Evolutionary conservation across 2,888 invertebrate species (phyloP), one percentile per base, ranked within the genome.

Genomic region (Leptura quadrifasciata): DNA sequence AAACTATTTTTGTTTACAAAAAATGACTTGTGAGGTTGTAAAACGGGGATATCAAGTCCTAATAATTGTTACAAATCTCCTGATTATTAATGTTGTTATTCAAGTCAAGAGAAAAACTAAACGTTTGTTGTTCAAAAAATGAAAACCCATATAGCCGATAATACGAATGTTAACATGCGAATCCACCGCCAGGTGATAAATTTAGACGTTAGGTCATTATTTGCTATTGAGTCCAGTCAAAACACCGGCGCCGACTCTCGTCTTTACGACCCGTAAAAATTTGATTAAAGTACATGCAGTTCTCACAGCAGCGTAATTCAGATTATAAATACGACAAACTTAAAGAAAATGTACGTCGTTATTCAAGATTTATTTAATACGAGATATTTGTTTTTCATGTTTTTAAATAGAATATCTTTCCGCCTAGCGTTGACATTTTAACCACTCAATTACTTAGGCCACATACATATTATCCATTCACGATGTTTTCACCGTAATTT

Each of bases 201-300:
- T 85, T 86, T 86, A 86, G 86, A 82, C 80, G 83, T 86, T 86
- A 85, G 86, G 85, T 86, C 86, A 86, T 85, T 86, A 76, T 72
- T 70, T 70, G 67, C 60, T 31, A 63, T 63, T 61, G 68, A 52
- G 54, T 67, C 65, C 71, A 86, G 85, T 86, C 85, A 86, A 84
- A 86, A 85, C 85, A 86, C 82, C 84, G 86, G 86, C 86, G 87
- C 86, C 87, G 67, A 15, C 21, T 81, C 75, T n/a, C 60, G 60
- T 17, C 60, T 61, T 61, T 61, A 61, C 31, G 60, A 31, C 60
- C 60, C 47, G 47, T 47, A 31, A 61, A 31, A 61, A 61, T 61
- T 61, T 61, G 60, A 61, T 61, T 60, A 61, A 61, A 61, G 27
- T 61, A 31, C 31, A 17, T 61, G 60, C 60, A 61, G 27, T 61